Evolutionary conservation across 35 echinoderm and acorn worm species (phyloP).

Genomic region (Ptychodera flava): DNA sequence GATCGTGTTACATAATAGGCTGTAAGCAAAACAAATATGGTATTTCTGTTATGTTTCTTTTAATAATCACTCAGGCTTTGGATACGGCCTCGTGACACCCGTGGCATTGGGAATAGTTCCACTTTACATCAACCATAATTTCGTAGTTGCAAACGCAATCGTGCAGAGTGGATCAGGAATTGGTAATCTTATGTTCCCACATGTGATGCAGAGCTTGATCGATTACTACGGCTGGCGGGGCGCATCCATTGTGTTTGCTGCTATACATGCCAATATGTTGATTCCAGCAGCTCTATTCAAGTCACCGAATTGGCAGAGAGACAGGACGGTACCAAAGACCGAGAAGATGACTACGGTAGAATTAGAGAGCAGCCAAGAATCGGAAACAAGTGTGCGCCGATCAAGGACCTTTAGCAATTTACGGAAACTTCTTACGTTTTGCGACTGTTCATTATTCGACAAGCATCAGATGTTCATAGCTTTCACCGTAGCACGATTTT

Average conservation of each 20-base stretch:
- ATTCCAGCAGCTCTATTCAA: not conserved
- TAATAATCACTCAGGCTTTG: not conserved
- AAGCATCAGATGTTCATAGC: not conserved
- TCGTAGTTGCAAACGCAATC: not conserved
- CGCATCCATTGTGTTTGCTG: not conserved
- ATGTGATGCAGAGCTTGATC: not conserved
- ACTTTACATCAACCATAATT: not conserved
- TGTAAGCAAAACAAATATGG: no score
- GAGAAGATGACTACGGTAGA: not conserved
- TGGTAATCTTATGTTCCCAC: not conserved
- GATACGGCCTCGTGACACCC: not conserved
- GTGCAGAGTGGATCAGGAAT: not conserved
- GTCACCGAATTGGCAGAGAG: not conserved
- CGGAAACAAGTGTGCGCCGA: not conserved
- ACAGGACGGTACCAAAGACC: not conserved
- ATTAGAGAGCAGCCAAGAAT: not conserved
- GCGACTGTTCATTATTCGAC: not conserved
- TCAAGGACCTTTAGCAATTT: not conserved
- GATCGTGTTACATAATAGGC: no score
- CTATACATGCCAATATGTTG: not conserved
- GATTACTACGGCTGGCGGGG: not conserved
- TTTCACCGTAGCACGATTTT: not conserved
- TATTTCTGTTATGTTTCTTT: no score
- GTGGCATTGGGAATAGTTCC: not conserved
- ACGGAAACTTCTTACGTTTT: not conserved